These are phyloP conservation scores for Hyppa rectilinea DNA, from an alignment of 2,888 invertebrate species.

Conservation along the genomic window DNA sequence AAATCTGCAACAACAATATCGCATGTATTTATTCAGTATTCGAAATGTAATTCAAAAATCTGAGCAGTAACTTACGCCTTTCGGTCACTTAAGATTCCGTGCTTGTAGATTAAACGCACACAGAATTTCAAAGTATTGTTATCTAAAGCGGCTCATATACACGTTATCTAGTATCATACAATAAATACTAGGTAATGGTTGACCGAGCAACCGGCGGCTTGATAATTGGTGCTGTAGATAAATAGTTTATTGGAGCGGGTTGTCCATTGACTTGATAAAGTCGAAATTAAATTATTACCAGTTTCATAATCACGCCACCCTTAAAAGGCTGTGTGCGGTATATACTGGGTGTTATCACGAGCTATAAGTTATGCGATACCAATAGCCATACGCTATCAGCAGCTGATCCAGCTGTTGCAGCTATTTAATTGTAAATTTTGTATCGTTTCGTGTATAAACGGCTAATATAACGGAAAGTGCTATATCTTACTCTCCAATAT, in stretches of 20 bases:
- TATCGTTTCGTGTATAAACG: constrained; percentile 52
- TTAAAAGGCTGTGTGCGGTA: constrained; percentile 43
- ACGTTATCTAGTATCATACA: constrained; percentile 57
- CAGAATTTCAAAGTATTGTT: constrained; percentile 59
- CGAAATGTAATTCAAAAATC: constrained; percentile 57
- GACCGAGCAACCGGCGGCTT: constrained; percentile 50
- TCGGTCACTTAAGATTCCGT: constrained; percentile 58
- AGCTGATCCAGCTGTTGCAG: constrained; percentile 48
- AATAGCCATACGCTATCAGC: constrained; percentile 45
- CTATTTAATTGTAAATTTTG: constrained; percentile 56
- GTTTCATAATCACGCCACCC: constrained; percentile 63
- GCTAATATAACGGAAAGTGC: constrained; percentile 54
- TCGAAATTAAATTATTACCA: constrained; percentile 66
- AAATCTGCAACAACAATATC: constrained; percentile 41
- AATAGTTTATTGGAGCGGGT: constrained; percentile 64
- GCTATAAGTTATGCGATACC: constrained; percentile 61
- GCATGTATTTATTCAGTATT: constrained; percentile 56
- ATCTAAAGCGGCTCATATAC: constrained; percentile 60
- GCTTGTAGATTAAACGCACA: constrained; percentile 46
- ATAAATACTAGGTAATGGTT: constrained; percentile 62
- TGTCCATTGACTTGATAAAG: constrained; percentile 62
- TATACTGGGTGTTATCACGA: constrained; percentile 48
- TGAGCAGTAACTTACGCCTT: constrained; percentile 48
- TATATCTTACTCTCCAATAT: constrained; percentile 42
- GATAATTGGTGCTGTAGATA: constrained; percentile 68